phyloP scores from a whole-genome alignment of 2,113 vertebrate genomes.

The Apteryx owenii region DNA sequence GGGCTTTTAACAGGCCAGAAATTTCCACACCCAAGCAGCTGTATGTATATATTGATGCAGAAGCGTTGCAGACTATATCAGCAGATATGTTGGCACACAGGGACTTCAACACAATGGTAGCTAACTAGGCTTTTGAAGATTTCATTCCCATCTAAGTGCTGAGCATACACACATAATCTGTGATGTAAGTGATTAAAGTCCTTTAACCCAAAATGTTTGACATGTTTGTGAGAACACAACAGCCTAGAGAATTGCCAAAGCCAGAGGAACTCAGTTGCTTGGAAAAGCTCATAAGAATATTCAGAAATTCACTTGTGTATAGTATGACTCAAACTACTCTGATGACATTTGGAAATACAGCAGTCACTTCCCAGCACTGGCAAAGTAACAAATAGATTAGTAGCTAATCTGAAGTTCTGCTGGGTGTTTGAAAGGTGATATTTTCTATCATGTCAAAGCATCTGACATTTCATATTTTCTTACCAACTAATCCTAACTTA shows the following conservation, averaged over 20 bases:
- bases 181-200: background rate
- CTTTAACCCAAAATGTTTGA: background rate
- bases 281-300: background rate
- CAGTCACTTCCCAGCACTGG: conserved; percentile 1
- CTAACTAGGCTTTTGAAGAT: background rate
- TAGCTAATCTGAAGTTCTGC: background rate
- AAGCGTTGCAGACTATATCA: background rate
- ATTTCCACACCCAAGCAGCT: background rate
- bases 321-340: background rate
- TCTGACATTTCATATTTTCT: conserved; percentile 31
- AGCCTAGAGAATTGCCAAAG: background rate
- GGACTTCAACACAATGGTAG: background rate
- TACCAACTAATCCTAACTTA: conserved; percentile 7
- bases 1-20: background rate
- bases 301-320: background rate
- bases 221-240: background rate
- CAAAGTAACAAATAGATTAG: background rate
- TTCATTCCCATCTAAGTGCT: background rate
- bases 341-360: conserved; percentile 6
- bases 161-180: background rate
- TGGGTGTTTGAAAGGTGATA: conserved; percentile 9
- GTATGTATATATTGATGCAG: background rate
- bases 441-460: background rate
- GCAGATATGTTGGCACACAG: background rate
- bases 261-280: background rate